These are phyloP conservation scores for Hirtodrosophila confusa DNA, from an alignment of 2,888 invertebrate species.

Conservation along the genomic window DNA sequence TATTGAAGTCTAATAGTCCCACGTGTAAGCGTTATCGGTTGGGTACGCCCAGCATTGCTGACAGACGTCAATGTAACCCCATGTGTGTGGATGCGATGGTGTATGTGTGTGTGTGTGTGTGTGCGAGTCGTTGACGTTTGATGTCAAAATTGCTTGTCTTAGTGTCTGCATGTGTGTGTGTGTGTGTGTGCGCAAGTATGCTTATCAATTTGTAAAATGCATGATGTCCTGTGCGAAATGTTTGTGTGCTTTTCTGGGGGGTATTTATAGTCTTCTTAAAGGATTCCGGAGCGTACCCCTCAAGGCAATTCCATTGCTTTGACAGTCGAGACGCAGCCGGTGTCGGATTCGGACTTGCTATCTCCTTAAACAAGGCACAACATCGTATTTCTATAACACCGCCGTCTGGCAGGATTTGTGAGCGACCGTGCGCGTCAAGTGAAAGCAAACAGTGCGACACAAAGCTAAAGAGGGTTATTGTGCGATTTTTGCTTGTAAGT, in stretches of 20 bases:
- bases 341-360: constrained; percentile 46
- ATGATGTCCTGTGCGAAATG: constrained; percentile 18
- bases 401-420: constrained; percentile 61
- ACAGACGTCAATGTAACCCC: constrained; percentile 48
- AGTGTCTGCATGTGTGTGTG: constrained; percentile 28
- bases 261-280: constrained; percentile 75
- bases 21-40: constrained; percentile 53
- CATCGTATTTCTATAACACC: constrained; percentile 49
- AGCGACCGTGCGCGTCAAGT: constrained; percentile 62
- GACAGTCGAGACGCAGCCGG: constrained; percentile 34
- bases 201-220: constrained; percentile 61
- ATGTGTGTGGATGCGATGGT: constrained; percentile 14
- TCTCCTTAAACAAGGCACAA: constrained; percentile 35
- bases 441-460: constrained; percentile 75
- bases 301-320: constrained; percentile 57
- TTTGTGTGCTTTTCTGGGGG: constrained; percentile 11
- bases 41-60: constrained; percentile 56
- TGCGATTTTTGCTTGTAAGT: constrained; percentile 21
- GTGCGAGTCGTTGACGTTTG: constrained; percentile 70
- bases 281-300: constrained; percentile 62
- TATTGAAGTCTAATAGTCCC: constrained; percentile 78
- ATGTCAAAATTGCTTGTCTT: constrained; percentile 74
- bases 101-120: constrained; percentile 14
- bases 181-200: constrained; percentile 28
- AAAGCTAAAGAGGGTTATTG: constrained; percentile 67